Evolutionary conservation across 2,888 invertebrate species (phyloP), one percentile per base, ranked within the genome.

Genomic region (Hypercompe scribonia): DNA sequence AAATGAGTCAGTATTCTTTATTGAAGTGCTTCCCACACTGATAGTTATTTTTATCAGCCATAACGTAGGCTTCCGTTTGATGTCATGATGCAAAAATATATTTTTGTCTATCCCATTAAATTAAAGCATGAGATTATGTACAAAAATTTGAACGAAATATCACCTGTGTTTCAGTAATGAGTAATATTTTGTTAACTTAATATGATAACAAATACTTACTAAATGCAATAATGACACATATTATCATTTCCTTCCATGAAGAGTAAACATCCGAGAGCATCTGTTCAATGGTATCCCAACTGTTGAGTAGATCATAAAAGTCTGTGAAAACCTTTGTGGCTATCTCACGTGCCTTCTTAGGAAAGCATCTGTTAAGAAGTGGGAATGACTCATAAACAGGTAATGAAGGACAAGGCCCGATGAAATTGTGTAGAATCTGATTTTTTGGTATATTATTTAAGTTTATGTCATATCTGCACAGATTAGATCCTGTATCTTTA

Each of bases 261-360:
- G 97, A 97, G 89, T 98, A 98, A 13, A 99, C 95, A 93, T 99
- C 99, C 69, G 97, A 97, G 54, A 99, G 94, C 90, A 99, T 97
- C 93, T 99, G 98, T 92, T 99, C 98, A 84, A 98, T 96, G 50
- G 97, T 97, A 90, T 98, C 98, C 97, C 98, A 98, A 84, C 97
- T 97, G 89, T 99, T 99, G 65, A 99, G 96, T 84, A 98, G 95
- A 10, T 97, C 97, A 92, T 98, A 98, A 83, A 99, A 96, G 89
- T 98, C 97, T 68, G 96, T 96, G 76, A 97, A 96, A 39, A 97
- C 95, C 80, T 96, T 96, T 61, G 96, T 94, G 0, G 97, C 96
- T 18, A 97, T 92, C 72, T 97, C 97, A 81, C 96, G 96, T 15
- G 97, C 96, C 65, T 97, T 96, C 86, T 96, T 96, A 10, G 99